These are phyloP conservation scores for Ichneumon xanthorius DNA, from an alignment of 2,888 invertebrate genomes.

Conservation along the genomic window DNA sequence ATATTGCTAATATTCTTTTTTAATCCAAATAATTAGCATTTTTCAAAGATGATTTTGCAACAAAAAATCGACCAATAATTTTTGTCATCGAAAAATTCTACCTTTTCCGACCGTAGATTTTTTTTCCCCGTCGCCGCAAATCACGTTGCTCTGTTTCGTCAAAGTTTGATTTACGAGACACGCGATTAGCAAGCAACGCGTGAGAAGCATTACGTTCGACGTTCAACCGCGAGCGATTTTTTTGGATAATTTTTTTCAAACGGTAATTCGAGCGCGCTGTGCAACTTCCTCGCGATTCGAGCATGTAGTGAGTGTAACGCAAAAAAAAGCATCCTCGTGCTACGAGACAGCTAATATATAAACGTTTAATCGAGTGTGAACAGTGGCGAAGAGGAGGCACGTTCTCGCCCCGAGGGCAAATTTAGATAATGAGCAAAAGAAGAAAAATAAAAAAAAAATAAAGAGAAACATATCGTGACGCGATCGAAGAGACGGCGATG, in stretches of 20 bases:
- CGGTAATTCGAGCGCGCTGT: neutral
- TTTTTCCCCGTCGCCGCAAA: neutral
- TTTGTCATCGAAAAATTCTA: neutral
- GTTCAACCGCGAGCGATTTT: neutral
- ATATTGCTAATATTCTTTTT: too few species aligned
- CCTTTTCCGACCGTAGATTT: conserved; percentile 13
- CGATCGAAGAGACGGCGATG: conserved; percentile 60
- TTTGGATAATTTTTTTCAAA: neutral
- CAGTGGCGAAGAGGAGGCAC: conserved; percentile 51
- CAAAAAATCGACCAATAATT: neutral
- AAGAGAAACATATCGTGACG: conserved; percentile 57
- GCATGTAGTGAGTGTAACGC: conserved; percentile 34
- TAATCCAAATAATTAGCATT: too few species aligned
- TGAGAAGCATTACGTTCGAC: conserved; percentile 3
- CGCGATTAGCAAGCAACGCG: neutral
- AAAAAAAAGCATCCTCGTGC: conserved; percentile 34
- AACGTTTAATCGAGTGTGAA: conserved; percentile 40
- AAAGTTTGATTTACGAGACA: conserved; percentile 15
- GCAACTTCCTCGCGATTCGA: conserved; percentile 39
- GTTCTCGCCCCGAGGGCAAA: conserved; percentile 45
- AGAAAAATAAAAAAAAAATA: conserved; percentile 28
- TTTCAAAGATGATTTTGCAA: too few species aligned
- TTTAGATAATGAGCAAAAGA: conserved; percentile 44
- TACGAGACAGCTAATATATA: conserved; percentile 5
- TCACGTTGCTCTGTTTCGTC: neutral